Evolutionary conservation across 2,797 vertebrate species (phyloP), one percentile per base, ranked within the genome.

Genomic region (Pelodytes ibericus): DNA sequence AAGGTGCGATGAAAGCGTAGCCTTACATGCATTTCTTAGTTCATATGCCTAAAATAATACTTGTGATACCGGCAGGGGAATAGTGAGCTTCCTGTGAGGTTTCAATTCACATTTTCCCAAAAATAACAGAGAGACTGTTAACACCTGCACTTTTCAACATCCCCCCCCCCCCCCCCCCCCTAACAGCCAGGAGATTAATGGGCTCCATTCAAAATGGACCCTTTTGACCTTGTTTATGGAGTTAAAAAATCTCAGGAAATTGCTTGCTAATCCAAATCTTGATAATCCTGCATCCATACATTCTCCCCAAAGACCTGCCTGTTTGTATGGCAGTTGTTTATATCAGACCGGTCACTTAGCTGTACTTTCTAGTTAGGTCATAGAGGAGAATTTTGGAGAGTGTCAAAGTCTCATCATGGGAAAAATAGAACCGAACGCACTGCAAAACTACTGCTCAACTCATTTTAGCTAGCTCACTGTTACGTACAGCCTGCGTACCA

Each of bases 21-120:
- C 86, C 87, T 84, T 87, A 84, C 78, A 81, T 83, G 74, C 79
- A 89, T 83, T 79, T 85, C 88, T 94, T 80, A 89, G 88, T 90
- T 88, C 88, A 89, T 84, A 85, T 87, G 89, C 90, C 90, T 89
- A 91, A 90, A 91, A 92, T 91, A 91, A 90, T 88, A 89, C 81
- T 87, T 85, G 92, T 89, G 90, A 90, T 91, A 90, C 92, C 91
- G 93, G 92, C 89, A 87, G 83, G 90, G 89, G 86, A 89, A 89
- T 86, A 85, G 91, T 88, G 88, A 64, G 89, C 93, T 96, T 96
- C 95, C 94, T 95, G 93, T 79, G 89, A 92, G 88, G 90, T 92
- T 89, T 91, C 92, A 83, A 89, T 86, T 93, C 93, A 91, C 89
- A 80, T 93, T 93, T 93, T 93, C 94, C 95, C 95, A 94, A 95